These are phyloP conservation scores for Elmis aenea DNA, from an alignment of 2,888 invertebrate genomes.

Conservation along the genomic window DNA sequence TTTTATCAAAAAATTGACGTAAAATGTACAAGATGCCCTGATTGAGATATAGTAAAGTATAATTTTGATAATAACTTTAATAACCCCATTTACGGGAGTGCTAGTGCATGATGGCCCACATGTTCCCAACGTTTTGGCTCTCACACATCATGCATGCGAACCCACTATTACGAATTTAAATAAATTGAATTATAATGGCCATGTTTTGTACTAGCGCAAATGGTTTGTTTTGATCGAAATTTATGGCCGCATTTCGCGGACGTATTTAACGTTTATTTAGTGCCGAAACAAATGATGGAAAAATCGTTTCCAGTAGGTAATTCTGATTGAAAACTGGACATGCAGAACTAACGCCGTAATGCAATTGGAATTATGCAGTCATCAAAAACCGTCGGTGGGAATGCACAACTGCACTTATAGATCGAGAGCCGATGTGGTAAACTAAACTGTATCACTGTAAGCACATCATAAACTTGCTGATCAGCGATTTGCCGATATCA, in stretches of 20 bases:
- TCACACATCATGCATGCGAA: conserved; percentile 33
- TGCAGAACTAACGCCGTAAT: too few species aligned
- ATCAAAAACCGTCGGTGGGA: conserved; percentile 24
- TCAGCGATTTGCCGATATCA: conserved; percentile 37
- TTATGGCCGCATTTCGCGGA: too few species aligned
- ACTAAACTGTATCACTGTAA: conserved; percentile 34
- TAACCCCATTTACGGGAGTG: conserved; percentile 25
- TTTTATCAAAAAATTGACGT: too few species aligned
- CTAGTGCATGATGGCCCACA: conserved; percentile 17
- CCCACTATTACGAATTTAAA: conserved; percentile 34
- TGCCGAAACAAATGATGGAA: too few species aligned
- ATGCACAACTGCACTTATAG: conserved; percentile 28
- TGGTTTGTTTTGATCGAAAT: too few species aligned
- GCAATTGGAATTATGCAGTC: too few species aligned
- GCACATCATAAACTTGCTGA: conserved; percentile 38
- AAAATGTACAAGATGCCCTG: too few species aligned
- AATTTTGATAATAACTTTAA: conserved; percentile 27
- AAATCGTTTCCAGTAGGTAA: too few species aligned
- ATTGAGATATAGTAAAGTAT: conserved; percentile 23
- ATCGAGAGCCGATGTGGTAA: conserved; percentile 25
- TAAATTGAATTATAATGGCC: conserved; percentile 38
- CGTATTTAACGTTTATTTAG: too few species aligned
- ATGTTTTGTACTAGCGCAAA: too few species aligned
- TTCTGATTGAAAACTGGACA: too few species aligned
- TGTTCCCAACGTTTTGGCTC: conserved; percentile 26